Base-by-base conservation (phyloP, 1,140 invertebrate species). In the Tetragnatha versicolor region DNA sequence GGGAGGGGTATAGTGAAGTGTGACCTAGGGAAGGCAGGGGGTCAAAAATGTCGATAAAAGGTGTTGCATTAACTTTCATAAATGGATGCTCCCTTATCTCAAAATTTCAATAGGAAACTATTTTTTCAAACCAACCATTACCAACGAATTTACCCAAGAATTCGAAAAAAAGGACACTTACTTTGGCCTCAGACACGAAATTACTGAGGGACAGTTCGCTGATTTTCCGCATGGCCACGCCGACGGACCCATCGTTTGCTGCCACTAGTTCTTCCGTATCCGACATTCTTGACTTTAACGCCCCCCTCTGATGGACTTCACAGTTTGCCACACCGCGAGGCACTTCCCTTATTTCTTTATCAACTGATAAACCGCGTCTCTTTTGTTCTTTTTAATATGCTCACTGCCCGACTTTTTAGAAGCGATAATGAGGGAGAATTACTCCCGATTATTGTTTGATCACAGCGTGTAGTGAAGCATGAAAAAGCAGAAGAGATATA, bases 171-270 rank as follows among this genome's bases (percentile, higher is more conserved):
- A 2, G 5, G 9, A 7, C 22, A 73, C 69, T 73, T 10, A 75
- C 70, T 45, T 49, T 75, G n/a, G 55, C 2, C 33, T 61, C 70
- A 1, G 70, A 75, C 5, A 58, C 70, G n/a, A 75, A 75, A 17
- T 75, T 75, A n/a, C 70, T 75, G 20, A 75, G 58, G 7, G 70
- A 75, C 12, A 75, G 20, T 22, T 35, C 31, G 35, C 70, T 75
- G 17, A 75, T 61, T 63, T 75, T 75, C 29, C 70, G 29, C 3
- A 60, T 29, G 42, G 65, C 65, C 37, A 60, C 12, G 3, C 31
- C 33, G 14, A 73, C 12, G 9, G 47, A 17, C 17, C 31, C 22
- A 3, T 5, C 2, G 4, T 55, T 5, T n/a, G n/a, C n/a, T n/a
- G n/a, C 49, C n/a, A 7, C 3, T 6, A 31, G 33, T 14, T 51